Evolutionary conservation across 92 coral and sea anemone species (phyloP).

Genomic region (Heliopora coerulea): DNA sequence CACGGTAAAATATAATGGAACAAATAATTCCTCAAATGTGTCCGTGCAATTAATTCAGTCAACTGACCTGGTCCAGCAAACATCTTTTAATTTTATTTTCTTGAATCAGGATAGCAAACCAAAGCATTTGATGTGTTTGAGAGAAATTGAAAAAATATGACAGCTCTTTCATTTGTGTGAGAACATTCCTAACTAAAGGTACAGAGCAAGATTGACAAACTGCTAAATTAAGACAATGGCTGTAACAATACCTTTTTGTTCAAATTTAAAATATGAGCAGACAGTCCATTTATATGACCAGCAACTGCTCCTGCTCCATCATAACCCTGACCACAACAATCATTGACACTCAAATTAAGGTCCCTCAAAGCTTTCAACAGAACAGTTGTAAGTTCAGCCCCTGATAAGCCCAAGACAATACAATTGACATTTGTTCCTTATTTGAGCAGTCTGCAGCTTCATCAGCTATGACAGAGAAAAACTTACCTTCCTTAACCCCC

Average conservation of each 20-base stretch:
- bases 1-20: not conserved
- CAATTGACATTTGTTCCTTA: conserved; percentile 6
- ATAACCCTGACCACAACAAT: conserved; percentile 15
- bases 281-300: conserved; percentile 1
- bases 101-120: too few species aligned
- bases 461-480: not conserved
- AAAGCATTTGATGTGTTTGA: not conserved
- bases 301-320: conserved; percentile 25
- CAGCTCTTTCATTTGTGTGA: not conserved
- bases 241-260: not conserved
- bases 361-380: not conserved
- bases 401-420: not conserved
- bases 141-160: conserved; percentile 3
- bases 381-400: not conserved
- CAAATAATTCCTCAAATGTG: conserved; percentile 7
- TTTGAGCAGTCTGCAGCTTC: too few species aligned
- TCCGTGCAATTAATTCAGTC: not conserved
- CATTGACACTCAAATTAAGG: not conserved
- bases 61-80: not conserved
- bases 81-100: not conserved
- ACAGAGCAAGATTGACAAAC: not conserved
- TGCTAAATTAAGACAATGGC: not conserved
- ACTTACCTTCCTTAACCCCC: not conserved
- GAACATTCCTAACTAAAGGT: not conserved
- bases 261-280: not conserved